Evolutionary conservation across 2,797 vertebrate genomes (phyloP), one percentile per base, ranked within the genome.

Genomic region (Alca torda): DNA sequence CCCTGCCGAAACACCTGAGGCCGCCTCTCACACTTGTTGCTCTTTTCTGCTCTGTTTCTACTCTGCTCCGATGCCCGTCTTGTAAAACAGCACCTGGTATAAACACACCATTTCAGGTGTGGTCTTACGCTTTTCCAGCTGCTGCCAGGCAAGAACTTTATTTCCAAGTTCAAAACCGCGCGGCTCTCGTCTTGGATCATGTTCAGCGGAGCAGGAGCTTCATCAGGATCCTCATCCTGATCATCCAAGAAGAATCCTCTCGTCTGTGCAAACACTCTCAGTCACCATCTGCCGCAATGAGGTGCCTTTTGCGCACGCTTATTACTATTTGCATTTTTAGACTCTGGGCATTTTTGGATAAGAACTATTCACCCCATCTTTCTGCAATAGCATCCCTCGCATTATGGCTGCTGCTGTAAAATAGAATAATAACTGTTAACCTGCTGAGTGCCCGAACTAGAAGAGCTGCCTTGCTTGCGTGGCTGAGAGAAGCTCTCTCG

Each of bases 71-170:
- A 31, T 73, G 41, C 95, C 69, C 56, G 5, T 26, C 61, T 70
- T 84, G 65, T 92, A 48, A 91, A 94, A 59, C 46, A 88, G 69
- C 90, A 91, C 89, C 84, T 91, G 93, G 89, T 70, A 91, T 96
- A 97, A 96, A 96, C 92, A 93, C 92, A 91, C 37, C 46, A 60
- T 97, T 97, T 89, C 72, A 60, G 96, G 90, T 97, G 93, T 94
- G 89, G 89, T 91, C 79, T 93, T 26, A 41, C 4, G 16, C 25
- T 85, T 96, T 86, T 35, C 79, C 82, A 87, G 86, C 39, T 83
- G 53, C 82, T 95, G 61, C 57, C 84, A 78, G 73, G 67, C 37
- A 86, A 84, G 41, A 94, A 78, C 30, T 56, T 80, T 23, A 69
- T 78, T 92, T 93, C 84, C 76, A 94, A 83, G 54, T 94, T 67